phyloP scores from a whole-genome alignment of 2,113 vertebrate genomes.

The Halichoerus grypus region DNA sequence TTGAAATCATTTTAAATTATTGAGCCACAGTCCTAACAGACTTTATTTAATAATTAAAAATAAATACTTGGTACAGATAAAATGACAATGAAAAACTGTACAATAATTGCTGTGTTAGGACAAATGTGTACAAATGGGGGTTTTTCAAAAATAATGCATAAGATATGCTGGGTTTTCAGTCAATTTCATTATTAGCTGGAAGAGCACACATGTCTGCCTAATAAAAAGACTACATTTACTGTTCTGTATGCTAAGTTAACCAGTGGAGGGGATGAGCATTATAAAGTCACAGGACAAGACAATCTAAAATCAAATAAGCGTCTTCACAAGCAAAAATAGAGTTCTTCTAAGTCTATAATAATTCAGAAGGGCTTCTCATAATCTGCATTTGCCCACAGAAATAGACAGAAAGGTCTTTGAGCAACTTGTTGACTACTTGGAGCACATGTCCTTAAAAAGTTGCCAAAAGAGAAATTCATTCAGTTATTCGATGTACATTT shows the following conservation, averaged over 20 bases:
- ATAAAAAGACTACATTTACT: constrained; percentile 40
- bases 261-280: background rate
- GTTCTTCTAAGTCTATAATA: background rate
- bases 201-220: constrained; percentile 20
- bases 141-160: constrained; percentile 67
- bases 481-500: constrained; percentile 35
- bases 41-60: constrained; percentile 73
- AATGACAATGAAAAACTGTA: constrained; percentile 76
- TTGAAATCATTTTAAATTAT: constrained; percentile 52
- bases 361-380: constrained; percentile 10
- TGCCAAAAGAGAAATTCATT: constrained; percentile 56
- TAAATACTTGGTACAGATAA: constrained; percentile 67
- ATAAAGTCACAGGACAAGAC: constrained; percentile 47
- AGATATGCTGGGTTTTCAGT: constrained; percentile 5
- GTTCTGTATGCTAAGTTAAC: background rate
- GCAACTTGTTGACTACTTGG: background rate
- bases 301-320: constrained; percentile 23
- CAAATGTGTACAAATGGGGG: constrained; percentile 65
- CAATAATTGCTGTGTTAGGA: constrained; percentile 58
- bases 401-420: constrained; percentile 7
- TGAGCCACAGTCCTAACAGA: constrained; percentile 58
- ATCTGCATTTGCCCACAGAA: constrained; percentile 13
- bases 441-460: constrained; percentile 52
- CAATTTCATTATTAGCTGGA: constrained; percentile 13
- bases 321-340: constrained; percentile 50